These are phyloP conservation scores for Psephotus haematonotus DNA, from an alignment of 2,113 vertebrate genomes.

Conservation along the genomic window DNA sequence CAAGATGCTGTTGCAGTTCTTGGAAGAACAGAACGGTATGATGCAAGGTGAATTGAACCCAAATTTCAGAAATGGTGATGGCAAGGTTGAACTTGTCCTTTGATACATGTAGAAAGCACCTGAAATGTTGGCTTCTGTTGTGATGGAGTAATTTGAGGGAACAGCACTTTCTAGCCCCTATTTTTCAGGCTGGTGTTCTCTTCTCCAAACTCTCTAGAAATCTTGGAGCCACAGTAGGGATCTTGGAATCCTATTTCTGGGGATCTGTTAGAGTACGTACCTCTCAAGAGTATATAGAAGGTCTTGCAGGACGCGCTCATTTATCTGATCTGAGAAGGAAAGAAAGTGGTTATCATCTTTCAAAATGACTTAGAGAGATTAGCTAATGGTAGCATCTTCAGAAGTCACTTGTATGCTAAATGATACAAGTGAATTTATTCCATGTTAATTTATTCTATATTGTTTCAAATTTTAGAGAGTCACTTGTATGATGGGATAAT, in stretches of 20 bases:
- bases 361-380: neutral
- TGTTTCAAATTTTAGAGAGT: neutral
- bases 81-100: constrained; percentile 35
- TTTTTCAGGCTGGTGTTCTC: neutral
- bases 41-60: constrained; percentile 28
- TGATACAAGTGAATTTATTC: neutral
- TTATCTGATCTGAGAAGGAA: neutral
- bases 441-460: neutral
- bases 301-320: neutral
- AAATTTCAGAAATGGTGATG: constrained; percentile 46
- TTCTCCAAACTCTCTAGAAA: neutral
- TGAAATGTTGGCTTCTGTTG: neutral
- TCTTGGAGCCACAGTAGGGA: neutral
- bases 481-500: neutral
- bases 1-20: constrained; percentile 8
- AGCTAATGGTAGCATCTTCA: neutral
- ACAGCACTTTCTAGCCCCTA: neutral
- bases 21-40: neutral
- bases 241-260: neutral
- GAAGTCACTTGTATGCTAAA: neutral
- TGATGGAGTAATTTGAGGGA: neutral
- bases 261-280: neutral
- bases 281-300: neutral
- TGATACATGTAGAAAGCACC: neutral
- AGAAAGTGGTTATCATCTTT: neutral